phyloP scores from a whole-genome alignment of 2,888 invertebrate genomes.

The Imbricaverruca yamaguchii region DNA sequence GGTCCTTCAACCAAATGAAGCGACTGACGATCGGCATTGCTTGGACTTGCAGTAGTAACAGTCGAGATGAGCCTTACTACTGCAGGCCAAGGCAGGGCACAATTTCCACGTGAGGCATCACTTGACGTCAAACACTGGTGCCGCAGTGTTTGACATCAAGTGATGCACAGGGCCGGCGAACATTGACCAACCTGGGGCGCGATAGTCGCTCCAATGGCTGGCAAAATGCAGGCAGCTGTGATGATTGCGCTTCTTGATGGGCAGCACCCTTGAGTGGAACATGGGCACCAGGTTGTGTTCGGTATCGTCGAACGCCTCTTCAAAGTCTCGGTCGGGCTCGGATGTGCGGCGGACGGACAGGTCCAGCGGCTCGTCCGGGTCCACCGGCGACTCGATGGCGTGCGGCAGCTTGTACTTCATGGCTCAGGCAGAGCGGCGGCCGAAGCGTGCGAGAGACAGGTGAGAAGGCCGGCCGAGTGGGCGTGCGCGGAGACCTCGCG shows the following conservation, averaged over 20 bases:
- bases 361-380: constrained; percentile 13
- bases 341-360: background rate
- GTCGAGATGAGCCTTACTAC: too few species aligned
- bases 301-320: background rate
- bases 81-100: too few species aligned
- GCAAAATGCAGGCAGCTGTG: background rate
- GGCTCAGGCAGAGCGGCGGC: background rate
- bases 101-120: too few species aligned
- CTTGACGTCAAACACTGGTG: too few species aligned
- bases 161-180: too few species aligned
- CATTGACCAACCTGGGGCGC: background rate
- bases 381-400: background rate
- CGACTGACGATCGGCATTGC: too few species aligned
- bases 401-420: constrained; percentile 15
- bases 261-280: background rate
- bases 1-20: too few species aligned
- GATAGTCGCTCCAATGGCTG: background rate
- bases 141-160: too few species aligned
- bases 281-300: background rate
- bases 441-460: too few species aligned
- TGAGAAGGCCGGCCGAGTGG: too few species aligned
- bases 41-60: too few species aligned
- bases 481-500: too few species aligned
- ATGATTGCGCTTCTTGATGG: constrained; percentile 17
- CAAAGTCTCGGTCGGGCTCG: background rate